These are phyloP conservation scores for Brachynemurus nebulosus DNA, from an alignment of 2,888 invertebrate genomes.

Conservation along the genomic window DNA sequence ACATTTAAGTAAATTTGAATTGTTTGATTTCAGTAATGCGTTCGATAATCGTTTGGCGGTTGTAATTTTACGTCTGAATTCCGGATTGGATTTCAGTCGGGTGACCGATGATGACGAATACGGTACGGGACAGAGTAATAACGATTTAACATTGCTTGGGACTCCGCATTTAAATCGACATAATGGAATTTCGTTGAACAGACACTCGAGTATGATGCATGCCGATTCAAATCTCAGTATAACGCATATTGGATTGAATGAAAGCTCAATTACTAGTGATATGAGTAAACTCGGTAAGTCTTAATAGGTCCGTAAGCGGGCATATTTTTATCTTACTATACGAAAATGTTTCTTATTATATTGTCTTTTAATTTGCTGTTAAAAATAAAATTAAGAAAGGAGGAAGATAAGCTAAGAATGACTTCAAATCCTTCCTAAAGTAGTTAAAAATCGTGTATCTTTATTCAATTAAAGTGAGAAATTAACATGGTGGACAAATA, in stretches of 20 bases:
- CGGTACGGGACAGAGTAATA: slow-evolving; percentile 21
- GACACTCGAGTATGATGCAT: slow-evolving; percentile 44
- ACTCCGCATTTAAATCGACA: slow-evolving; percentile 23
- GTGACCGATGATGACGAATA: slow-evolving; percentile 32
- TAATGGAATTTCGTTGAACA: slow-evolving; percentile 25
- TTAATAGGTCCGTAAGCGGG: too few relatives aligned
- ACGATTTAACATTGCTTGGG: slow-evolving; percentile 31
- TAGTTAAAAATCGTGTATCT: too few relatives aligned
- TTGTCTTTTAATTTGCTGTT: too few relatives aligned
- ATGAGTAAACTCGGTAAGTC: neutral
- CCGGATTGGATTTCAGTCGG: slow-evolving; percentile 65
- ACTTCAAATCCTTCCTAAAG: too few relatives aligned
- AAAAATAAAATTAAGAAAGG: too few relatives aligned
- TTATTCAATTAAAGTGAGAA: too few relatives aligned
- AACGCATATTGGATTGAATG: slow-evolving; percentile 28
- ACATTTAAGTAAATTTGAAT: slow-evolving; percentile 1
- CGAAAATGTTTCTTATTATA: too few relatives aligned
- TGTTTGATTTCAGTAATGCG: slow-evolving; percentile 50
- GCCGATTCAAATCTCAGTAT: slow-evolving; percentile 60
- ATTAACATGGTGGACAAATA: too few relatives aligned
- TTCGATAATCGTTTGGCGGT: slow-evolving; percentile 88
- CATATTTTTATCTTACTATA: too few relatives aligned
- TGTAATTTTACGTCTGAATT: slow-evolving; percentile 70
- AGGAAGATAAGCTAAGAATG: too few relatives aligned
- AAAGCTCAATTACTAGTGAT: neutral